phyloP scores from a whole-genome alignment of 2,797 vertebrate species.

The Betta splendens region DNA sequence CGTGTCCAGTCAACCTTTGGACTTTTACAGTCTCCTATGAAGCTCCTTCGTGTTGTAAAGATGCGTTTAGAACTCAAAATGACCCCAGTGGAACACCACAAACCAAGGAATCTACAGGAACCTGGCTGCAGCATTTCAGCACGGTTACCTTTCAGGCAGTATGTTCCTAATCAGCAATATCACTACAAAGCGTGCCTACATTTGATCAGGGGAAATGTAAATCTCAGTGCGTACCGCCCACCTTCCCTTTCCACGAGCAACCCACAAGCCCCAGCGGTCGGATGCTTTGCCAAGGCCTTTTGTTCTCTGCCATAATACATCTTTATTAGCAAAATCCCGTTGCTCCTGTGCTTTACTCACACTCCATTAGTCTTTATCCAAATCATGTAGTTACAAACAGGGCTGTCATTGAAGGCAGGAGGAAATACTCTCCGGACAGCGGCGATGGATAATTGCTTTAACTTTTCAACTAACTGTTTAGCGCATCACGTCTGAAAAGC shows the following conservation, averaged over 20 bases:
- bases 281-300: slow-evolving; percentile 73
- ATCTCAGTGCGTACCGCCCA: slow-evolving; percentile 54
- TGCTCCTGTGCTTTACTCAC: slow-evolving; percentile 73
- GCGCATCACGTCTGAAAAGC: slow-evolving; percentile 64
- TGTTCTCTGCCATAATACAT: slow-evolving; percentile 78
- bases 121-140: slow-evolving; percentile 6
- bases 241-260: slow-evolving; percentile 48
- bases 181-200: slow-evolving; percentile 23
- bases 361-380: slow-evolving; percentile 82
- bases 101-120: neutral
- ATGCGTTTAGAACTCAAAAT: no score
- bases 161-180: slow-evolving; percentile 37
- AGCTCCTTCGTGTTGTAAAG: no score
- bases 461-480: slow-evolving; percentile 70
- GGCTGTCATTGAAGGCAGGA: slow-evolving; percentile 72
- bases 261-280: slow-evolving; percentile 58
- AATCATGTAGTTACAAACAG: slow-evolving; percentile 77
- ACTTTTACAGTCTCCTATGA: no score
- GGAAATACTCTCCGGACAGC: slow-evolving; percentile 70
- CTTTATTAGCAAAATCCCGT: slow-evolving; percentile 80
- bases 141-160: slow-evolving; percentile 6
- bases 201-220: slow-evolving; percentile 60
- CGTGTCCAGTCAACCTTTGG: no score
- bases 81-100: neutral
- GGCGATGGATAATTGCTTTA: slow-evolving; percentile 70